Percentiles rank a stretch among this genome's conserved stretches.
phyloP scores from a whole-genome alignment of 2,113 vertebrate species.

The Oncorhynchus keta region DNA sequence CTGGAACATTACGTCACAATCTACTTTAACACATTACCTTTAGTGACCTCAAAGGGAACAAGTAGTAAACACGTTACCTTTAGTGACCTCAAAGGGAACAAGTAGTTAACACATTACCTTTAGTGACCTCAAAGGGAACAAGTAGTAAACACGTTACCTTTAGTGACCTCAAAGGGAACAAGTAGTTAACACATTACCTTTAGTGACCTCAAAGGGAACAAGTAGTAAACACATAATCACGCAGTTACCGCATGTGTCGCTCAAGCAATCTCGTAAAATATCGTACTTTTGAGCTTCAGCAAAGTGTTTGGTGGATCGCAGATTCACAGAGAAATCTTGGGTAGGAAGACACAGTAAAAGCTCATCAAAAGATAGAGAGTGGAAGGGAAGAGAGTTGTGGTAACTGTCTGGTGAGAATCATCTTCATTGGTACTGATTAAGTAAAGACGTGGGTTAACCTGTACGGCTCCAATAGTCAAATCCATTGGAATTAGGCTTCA shows the following conservation, averaged over 20 bases:
- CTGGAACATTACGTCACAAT: too few species aligned
- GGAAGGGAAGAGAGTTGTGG: slow-evolving; percentile 3
- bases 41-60: too few species aligned
- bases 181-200: too few species aligned
- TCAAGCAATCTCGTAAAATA: not conserved
- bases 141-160: too few species aligned
- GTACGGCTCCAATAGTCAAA: slow-evolving; percentile 10
- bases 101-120: too few species aligned
- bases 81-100: too few species aligned
- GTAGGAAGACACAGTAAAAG: not conserved
- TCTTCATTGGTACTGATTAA: slow-evolving; percentile 19
- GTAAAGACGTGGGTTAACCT: slow-evolving; percentile 23
- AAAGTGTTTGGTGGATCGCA: not conserved
- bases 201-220: too few species aligned
- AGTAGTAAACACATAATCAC: not conserved
- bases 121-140: too few species aligned
- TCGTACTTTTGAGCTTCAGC: not conserved
- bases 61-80: too few species aligned
- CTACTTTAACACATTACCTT: too few species aligned
- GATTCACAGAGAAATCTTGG: not conserved
- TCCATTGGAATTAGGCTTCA: too few species aligned
- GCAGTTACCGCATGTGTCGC: not conserved
- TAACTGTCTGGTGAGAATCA: slow-evolving; percentile 28
- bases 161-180: too few species aligned
- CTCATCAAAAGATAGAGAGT: not conserved